Percentiles rank a stretch among this genome's conserved stretches.
phyloP scores from a whole-genome alignment of 64 coral and sea anemone species.

The Hydrozoanthus tunicans region DNA sequence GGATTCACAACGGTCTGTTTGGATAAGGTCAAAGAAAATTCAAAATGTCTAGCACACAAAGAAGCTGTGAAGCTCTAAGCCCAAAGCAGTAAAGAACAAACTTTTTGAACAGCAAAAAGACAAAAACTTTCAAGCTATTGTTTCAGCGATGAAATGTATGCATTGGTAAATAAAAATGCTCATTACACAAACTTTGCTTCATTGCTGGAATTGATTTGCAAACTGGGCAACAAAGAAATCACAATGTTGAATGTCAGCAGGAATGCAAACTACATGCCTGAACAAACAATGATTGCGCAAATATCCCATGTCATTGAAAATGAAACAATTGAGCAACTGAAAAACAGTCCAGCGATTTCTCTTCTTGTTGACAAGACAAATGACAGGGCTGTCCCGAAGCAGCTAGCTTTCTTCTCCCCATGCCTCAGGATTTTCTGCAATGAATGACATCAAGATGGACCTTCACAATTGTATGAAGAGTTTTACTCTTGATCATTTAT shows the following conservation, averaged over 20 bases:
- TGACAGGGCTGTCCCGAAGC: slow-evolving; percentile 1
- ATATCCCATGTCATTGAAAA: background rate
- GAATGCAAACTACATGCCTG: background rate
- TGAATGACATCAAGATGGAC: background rate
- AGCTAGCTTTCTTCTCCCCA: background rate
- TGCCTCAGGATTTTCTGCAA: background rate
- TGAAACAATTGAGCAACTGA: background rate
- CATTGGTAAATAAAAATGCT: background rate
- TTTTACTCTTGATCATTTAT: too few relatives aligned
- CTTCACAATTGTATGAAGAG: background rate
- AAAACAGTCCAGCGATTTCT: background rate
- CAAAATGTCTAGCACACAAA: background rate
- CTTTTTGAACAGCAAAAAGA: background rate
- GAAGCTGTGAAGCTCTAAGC: too few relatives aligned
- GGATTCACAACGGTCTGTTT: background rate
- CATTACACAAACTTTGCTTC: slow-evolving; percentile 12
- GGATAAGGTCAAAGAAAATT: background rate
- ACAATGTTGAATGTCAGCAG: background rate
- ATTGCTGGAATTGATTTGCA: background rate
- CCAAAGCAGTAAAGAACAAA: background rate
- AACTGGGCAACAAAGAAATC: background rate
- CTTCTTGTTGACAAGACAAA: background rate
- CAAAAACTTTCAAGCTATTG: background rate
- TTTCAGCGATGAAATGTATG: background rate
- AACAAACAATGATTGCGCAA: background rate